phyloP scores from a whole-genome alignment of 2,888 invertebrate genomes.

The Lochmaea capreae region DNA sequence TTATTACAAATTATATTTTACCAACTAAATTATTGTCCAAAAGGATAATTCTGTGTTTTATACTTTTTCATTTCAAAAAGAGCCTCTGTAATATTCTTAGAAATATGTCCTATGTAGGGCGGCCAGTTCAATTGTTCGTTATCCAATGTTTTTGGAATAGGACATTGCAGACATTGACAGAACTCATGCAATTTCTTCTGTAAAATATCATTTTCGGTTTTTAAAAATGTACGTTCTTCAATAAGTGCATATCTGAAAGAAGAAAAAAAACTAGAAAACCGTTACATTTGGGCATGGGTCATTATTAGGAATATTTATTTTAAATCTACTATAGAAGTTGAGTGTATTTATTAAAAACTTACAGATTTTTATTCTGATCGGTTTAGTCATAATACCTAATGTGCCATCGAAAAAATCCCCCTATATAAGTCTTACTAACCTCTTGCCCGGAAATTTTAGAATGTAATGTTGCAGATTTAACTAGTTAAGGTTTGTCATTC shows the following conservation, averaged over 20 bases:
- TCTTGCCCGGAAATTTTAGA: too few relatives aligned
- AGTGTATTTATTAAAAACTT: too few relatives aligned
- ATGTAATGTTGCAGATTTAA: too few relatives aligned
- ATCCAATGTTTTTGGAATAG: constrained; percentile 16
- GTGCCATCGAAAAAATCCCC: too few relatives aligned
- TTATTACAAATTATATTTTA: neutral
- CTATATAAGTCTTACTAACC: too few relatives aligned
- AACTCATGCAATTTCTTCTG: constrained; percentile 54
- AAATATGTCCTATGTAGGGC: constrained; percentile 1
- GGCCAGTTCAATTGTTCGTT: constrained; percentile 24
- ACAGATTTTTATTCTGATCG: too few relatives aligned
- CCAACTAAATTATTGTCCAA: neutral
- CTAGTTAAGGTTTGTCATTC: too few relatives aligned
- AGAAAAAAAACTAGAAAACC: neutral
- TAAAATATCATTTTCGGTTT: constrained; percentile 56
- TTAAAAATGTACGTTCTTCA: constrained; percentile 59
- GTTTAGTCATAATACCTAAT: too few relatives aligned
- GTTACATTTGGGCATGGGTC: too few relatives aligned
- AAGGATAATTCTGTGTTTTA: constrained; percentile 9
- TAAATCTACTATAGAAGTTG: too few relatives aligned
- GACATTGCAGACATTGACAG: constrained; percentile 50
- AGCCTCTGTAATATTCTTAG: constrained; percentile 46
- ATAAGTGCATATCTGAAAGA: constrained; percentile 48
- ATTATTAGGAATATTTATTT: neutral
- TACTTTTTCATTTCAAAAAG: constrained; percentile 45